Base-by-base conservation (phyloP, 2,888 invertebrate genomes). In the Acanthoscelides obtectus region DNA sequence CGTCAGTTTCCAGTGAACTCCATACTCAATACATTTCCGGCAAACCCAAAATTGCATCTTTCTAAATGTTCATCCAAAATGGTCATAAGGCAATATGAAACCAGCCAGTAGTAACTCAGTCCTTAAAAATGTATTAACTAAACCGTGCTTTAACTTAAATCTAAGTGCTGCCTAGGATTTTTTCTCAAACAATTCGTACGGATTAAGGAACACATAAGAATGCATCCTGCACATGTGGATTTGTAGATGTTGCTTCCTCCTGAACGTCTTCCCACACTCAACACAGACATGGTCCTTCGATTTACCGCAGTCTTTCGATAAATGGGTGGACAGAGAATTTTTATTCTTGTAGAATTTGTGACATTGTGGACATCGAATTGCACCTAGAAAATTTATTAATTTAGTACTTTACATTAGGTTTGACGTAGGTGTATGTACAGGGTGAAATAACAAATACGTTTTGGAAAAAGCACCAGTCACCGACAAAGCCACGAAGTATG, bases 251-350 rank as follows among this genome's bases (percentile, higher is more conserved):
- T 71, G 63, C 63, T 76, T 77, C 64, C 77, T 70, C 64, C 69
- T 76, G 68, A 75, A 78, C 8, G 66, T 67, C n/a, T 66, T 69
- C 20, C 64, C 64, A 69, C 78, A 78, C 45, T 67, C 70, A 0
- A 19, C 21, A 22, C 78, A 78, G 6, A 65, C 27, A 66, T 73
- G 76, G 8, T 22, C 66, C 65, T 71, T 71, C 20, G 71, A 73
- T 70, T 76, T 77, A n/a, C 77, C 77, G 65, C 79, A 79, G 69
- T 79, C 79, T 27, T 77, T 75, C 0, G 69, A 72, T 19, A 73
- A 64, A 70, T 79, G 79, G 2, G 75, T 72, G 22, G 74, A 72
- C 12, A 79, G 66, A 8, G 74, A 75, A 22, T 75, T 72, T 20
- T 70, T 64, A 64, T 78, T 78, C 69, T 79, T 79, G 73, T 79